Conservation (phyloP, 2,797 vertebrate species). For the Myotis planiceps region DNA sequence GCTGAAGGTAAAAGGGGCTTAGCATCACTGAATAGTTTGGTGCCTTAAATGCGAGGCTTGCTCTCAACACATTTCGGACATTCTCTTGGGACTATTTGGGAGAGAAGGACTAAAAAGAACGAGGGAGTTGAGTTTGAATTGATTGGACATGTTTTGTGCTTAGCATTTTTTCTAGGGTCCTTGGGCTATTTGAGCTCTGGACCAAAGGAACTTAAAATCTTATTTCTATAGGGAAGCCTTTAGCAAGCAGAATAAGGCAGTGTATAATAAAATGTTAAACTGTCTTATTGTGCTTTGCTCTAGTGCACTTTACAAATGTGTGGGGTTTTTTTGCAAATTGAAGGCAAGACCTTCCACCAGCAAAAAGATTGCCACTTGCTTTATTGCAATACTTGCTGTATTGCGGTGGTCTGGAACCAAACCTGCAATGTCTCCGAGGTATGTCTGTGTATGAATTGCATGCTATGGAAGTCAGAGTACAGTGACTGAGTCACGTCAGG, state of each 20-base stretch:
- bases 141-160: neutral
- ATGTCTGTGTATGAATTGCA: neutral
- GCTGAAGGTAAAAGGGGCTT: conserved; percentile 30
- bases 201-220: neutral
- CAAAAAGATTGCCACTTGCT: neutral
- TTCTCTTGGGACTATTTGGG: neutral
- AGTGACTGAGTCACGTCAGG: neutral
- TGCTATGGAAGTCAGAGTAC: neutral
- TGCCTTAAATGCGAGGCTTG: neutral
- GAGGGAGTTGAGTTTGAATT: neutral
- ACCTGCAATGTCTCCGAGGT: neutral
- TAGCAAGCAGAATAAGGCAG: neutral
- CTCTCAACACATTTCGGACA: neutral
- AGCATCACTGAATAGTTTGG: neutral
- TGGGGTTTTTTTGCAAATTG: neutral
- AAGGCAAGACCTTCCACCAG: neutral
- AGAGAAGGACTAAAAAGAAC: conserved; percentile 3
- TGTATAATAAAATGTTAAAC: neutral
- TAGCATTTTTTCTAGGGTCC: conserved; percentile 31
- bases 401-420: neutral
- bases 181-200: neutral
- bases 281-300: neutral
- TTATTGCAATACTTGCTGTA: neutral
- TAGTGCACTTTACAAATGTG: neutral
- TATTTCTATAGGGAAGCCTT: neutral